Percentiles rank a stretch among this genome's conserved stretches.
Conservation (phyloP, 2,888 invertebrate species). For the Onthophagus sagittarius region DNA sequence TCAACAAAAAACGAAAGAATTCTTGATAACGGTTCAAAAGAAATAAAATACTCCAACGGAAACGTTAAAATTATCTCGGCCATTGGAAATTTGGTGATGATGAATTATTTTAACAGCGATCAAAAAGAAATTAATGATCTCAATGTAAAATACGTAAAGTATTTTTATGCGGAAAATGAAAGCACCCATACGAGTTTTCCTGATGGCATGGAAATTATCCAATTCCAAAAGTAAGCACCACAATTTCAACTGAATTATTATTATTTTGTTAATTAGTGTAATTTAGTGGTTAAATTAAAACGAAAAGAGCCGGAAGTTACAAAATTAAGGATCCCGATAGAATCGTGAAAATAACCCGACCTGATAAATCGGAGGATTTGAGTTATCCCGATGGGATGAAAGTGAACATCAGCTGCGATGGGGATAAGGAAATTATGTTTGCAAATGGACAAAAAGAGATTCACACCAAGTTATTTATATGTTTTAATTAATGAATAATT, state of each 20-base stretch:
- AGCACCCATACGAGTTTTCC: constrained; percentile 83
- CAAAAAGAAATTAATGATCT: constrained; percentile 76
- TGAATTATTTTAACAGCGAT: constrained; percentile 83
- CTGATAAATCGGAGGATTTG: constrained; percentile 71
- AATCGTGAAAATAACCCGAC: constrained; percentile 65
- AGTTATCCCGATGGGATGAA: constrained; percentile 75
- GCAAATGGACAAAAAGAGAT: constrained; percentile 88
- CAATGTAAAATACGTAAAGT: constrained; percentile 75
- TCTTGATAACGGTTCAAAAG: constrained; percentile 73
- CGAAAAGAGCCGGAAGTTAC: constrained; percentile 72
- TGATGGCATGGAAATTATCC: constrained; percentile 81
- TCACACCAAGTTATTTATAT: constrained; percentile 64
- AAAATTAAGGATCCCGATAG: constrained; percentile 82
- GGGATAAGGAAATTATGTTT: constrained; percentile 72
- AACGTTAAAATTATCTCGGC: constrained; percentile 68
- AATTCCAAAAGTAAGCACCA: constrained; percentile 75
- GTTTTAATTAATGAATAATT: neutral
- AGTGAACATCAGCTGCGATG: constrained; percentile 58
- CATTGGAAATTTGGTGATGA: constrained; percentile 63
- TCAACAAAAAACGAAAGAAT: constrained; percentile 46
- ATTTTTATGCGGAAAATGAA: constrained; percentile 78
- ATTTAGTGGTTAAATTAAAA: constrained; percentile 80
- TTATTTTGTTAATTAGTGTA: constrained; percentile 14
- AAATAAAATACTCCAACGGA: constrained; percentile 81
- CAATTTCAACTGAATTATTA: neutral